A percentile compares a stretch with the other conserved stretches of the same genome.
These are phyloP conservation scores for Sander vitreus DNA, from an alignment of 2,113 vertebrate genomes.

Conservation along the genomic window DNA sequence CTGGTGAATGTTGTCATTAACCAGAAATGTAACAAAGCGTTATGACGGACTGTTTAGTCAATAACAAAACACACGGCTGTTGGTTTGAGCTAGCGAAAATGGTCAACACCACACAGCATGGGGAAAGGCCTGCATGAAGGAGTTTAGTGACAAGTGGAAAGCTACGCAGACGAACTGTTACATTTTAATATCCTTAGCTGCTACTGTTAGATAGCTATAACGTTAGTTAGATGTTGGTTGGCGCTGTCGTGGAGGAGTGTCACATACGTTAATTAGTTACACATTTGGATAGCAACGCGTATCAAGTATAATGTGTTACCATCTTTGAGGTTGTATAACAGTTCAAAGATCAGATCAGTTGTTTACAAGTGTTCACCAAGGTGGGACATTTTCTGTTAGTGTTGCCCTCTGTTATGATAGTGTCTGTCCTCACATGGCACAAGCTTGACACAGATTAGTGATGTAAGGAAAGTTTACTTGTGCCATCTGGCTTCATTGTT, in stretches of 20 bases:
- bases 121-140: constrained; percentile 51
- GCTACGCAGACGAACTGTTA: constrained; percentile 15
- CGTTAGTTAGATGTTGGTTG: background rate
- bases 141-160: constrained; percentile 34
- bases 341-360: constrained; percentile 44
- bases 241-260: constrained; percentile 19
- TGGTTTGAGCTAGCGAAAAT: constrained; percentile 51
- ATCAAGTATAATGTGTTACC: background rate
- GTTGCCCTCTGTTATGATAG: background rate
- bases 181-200: constrained; percentile 1
- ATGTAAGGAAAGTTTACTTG: background rate
- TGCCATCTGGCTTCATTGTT: constrained; percentile 8
- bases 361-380: constrained; percentile 10
- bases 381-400: constrained; percentile 2
- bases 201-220: background rate
- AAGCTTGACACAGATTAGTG: constrained; percentile 10
- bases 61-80: constrained; percentile 13
- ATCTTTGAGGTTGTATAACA: constrained; percentile 24
- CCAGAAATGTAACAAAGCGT: constrained; percentile 34
- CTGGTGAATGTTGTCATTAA: constrained; percentile 1
- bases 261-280: constrained; percentile 41
- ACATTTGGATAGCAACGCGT: background rate
- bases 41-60: constrained; percentile 13
- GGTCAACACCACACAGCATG: constrained; percentile 46
- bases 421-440: constrained; percentile 6